Base-by-base conservation (phyloP, 2,113 vertebrate species). In the Tenrec ecaudatus region DNA sequence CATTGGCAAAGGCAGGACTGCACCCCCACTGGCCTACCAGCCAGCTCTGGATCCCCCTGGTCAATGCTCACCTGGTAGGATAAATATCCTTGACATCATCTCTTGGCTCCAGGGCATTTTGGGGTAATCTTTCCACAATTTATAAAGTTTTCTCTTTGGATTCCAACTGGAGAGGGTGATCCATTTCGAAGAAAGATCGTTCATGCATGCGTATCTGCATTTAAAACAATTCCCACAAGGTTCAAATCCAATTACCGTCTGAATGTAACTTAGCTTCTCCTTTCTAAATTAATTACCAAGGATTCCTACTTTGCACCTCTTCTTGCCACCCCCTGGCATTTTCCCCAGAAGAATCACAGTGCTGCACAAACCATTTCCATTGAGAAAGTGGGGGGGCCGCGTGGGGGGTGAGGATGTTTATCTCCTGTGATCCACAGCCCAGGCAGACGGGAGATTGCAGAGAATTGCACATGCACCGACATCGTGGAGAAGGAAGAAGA, bases 401-500 rank as follows among this genome's bases (percentile, higher is more conserved):
- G 19, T 11, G 27, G 25, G 15, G 33, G 71, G 22, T 3, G 6
- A 79, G 27, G 1, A 2, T 2, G 8, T 14, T 68, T 15, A 68
- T 25, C 78, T 29, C 2, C 0, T 38, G 31, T 27, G 64, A 5
- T 2, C 43, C 69, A 36, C 6, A 12, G 0, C 6, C 38, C 0
- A 0, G 4, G 3, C 4, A 64, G n/a, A 15, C 27, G 62, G 31
- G 25, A 20, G 64, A n/a, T 11, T 29, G 0, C 1, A 3, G 38
- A 4, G 0, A 0, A 27, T 6, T 33, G 53, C 11, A 14, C 3
- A 0, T 71, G 69, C 1, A 0, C 0, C 0, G 23, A 22, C 25
- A 0, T 3, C 1, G 1, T 0, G 0, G 33, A 43, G 19, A 23
- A 7, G 2, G 11, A 36, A 16, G 1, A 4, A 23, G 15, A 47